Evolutionary conservation across 2,797 vertebrate genomes (phyloP).

Genomic region (Sebastes melanostomus): DNA sequence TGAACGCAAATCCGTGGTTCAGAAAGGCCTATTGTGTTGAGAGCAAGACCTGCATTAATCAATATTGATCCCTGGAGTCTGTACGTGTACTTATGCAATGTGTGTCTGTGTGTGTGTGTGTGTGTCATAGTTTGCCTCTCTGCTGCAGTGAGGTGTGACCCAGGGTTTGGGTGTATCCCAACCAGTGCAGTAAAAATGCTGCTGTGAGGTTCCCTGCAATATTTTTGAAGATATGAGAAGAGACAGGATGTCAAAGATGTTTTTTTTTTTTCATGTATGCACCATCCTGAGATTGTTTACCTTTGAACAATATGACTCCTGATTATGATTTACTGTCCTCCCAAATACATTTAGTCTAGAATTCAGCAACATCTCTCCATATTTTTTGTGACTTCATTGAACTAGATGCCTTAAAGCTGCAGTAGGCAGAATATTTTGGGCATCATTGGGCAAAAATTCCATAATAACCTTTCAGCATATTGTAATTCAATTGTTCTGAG

Average conservation of each 20-base stretch:
- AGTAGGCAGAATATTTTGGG: no score
- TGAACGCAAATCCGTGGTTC: conserved; percentile 40
- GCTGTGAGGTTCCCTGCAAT: conserved; percentile 43
- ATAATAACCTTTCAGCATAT: no score
- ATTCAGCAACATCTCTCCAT: conserved; percentile 35
- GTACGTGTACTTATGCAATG: conserved; percentile 19
- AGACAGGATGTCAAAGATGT: background rate
- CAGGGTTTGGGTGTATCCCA: conserved; percentile 60
- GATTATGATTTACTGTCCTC: background rate
- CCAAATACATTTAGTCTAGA: background rate
- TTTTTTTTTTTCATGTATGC: background rate
- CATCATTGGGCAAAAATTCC: no score
- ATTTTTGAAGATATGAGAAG: conserved; percentile 12
- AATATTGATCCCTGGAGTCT: conserved; percentile 59
- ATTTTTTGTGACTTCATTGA: conserved; percentile 52
- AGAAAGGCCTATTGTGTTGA: conserved; percentile 41
- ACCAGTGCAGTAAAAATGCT: conserved; percentile 60
- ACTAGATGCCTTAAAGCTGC: conserved; percentile 5
- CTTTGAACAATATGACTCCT: background rate
- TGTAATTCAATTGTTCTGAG: no score
- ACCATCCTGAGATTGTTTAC: background rate
- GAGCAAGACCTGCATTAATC: conserved; percentile 67
- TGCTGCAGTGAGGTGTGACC: conserved; percentile 73
- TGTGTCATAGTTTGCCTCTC: conserved; percentile 43
- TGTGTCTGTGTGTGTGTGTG: conserved; percentile 31